Evolutionary conservation across 2,113 vertebrate genomes (phyloP).

Genomic region (Gymnorhina tibicen): DNA sequence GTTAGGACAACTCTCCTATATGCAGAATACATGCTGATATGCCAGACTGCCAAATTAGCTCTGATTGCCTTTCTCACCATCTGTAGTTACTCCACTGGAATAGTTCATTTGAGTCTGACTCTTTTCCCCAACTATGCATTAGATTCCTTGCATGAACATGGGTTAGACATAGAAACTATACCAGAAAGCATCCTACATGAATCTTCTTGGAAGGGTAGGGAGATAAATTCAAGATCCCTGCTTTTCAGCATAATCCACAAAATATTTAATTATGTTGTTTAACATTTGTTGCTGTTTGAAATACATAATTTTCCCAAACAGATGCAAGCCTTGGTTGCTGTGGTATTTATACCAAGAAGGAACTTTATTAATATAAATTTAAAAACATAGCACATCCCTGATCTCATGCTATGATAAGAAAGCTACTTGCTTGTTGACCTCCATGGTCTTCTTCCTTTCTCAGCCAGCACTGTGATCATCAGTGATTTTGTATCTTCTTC

Average conservation of each 20-base stretch:
- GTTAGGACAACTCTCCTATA: not conserved
- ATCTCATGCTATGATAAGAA: not conserved
- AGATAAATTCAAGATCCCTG: not conserved
- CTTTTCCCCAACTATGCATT: not conserved
- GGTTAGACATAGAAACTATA: not conserved
- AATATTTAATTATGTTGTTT: not conserved
- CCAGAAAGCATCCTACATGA: not conserved
- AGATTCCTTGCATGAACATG: not conserved
- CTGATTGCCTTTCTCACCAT: not conserved
- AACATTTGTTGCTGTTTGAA: not conserved
- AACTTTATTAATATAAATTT: not conserved
- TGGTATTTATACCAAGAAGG: not conserved
- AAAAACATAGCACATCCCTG: not conserved
- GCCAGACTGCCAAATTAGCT: not conserved
- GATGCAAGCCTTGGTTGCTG: not conserved
- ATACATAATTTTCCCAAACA: not conserved
- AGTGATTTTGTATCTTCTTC: not conserved
- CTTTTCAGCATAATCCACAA: not conserved
- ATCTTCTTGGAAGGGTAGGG: not conserved
- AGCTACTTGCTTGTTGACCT: not conserved
- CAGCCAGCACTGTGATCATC: not conserved
- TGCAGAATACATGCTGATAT: not conserved
- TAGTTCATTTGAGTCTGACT: not conserved
- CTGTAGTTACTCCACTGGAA: not conserved
- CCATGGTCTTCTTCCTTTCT: not conserved